A percentile compares a stretch with the other conserved stretches of the same genome.
These are phyloP conservation scores for Lepidocyrtoides sp. DNA, from an alignment of 2,888 invertebrate genomes.

Conservation along the genomic window DNA sequence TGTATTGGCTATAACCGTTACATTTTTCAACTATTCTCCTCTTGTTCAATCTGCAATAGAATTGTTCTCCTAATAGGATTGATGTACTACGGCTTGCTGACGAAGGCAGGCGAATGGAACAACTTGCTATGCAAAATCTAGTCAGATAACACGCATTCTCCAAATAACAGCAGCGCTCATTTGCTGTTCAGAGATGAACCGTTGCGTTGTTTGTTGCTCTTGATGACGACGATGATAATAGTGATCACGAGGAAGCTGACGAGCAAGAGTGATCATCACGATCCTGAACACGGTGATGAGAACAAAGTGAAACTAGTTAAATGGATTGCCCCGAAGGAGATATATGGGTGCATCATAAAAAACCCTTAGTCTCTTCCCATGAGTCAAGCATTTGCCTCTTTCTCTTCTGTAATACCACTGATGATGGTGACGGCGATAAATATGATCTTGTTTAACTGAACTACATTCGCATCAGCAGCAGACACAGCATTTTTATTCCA, in stretches of 20 bases:
- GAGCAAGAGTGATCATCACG: constrained; percentile 13
- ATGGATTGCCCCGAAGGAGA: constrained; percentile 45
- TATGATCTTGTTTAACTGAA: background rate
- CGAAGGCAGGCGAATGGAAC: background rate
- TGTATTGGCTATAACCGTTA: background rate
- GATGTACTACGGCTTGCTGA: constrained; percentile 24
- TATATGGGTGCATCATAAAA: constrained; percentile 9
- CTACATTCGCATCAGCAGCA: background rate
- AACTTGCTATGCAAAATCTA: background rate
- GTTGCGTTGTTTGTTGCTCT: background rate
- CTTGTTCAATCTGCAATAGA: background rate
- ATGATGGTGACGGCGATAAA: constrained; percentile 4
- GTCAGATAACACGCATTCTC: background rate
- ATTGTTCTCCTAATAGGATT: background rate
- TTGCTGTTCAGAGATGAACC: no score
- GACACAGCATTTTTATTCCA: background rate
- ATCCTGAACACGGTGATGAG: constrained; percentile 29
- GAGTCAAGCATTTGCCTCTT: background rate
- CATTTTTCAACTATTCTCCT: background rate
- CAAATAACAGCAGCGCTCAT: background rate
- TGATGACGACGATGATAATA: constrained; percentile 2
- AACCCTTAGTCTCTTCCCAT: background rate
- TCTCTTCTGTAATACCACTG: background rate
- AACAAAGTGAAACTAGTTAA: constrained; percentile 56
- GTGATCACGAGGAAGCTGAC: background rate